Base-by-base conservation (phyloP, 2,113 vertebrate genomes). In the Elephantulus edwardii region DNA sequence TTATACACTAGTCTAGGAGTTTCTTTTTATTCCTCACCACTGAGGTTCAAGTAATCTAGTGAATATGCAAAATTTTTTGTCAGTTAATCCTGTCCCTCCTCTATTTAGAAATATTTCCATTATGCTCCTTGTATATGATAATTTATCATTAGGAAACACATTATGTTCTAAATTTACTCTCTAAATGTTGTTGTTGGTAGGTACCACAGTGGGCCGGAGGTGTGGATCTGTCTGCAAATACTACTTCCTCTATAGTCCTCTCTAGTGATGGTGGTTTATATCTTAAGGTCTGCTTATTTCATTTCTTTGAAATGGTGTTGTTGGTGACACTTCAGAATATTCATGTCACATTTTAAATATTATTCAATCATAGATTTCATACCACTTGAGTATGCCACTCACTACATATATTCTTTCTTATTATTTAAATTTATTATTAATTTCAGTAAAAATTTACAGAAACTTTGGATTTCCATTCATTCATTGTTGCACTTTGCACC, bases 171-270 rank as follows among this genome's bases (percentile, higher is more conserved):
- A 42, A 8, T 70, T 2, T 44, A 9, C 68, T 81, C 56, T 83
- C 17, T 48, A 3, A 66, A 72, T 2, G 10, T 30, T 66, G 24
- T 1, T 33, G 33, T 71, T 33, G 40, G 2, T 71, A 48, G 30
- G 13, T 68, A 12, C 12, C 60, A 19, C 3, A 72, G 33, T n/a
- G 52, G 44, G n/a, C n/a, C n/a, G n/a, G n/a, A 86, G 56, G 58
- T 24, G 38, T 66, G 1, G 19, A 33, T 46, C 11, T 76, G 5
- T 5, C 19, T 11, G 2, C 46, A 38, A 26, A n/a, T 3, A 13
- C 33, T 14, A 10, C 2, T 11, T 56, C 0, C 2, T 33, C 30
- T 20, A 8, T 2, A 42, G 42, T 46, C 1, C 17, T 19, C 5
- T 38, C 7, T 42, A 7, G 3, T 11, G 38, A 38, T 2, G 4